These are phyloP conservation scores for Pyrocephalus nanus DNA, from an alignment of 2,797 vertebrate genomes.

Conservation along the genomic window DNA sequence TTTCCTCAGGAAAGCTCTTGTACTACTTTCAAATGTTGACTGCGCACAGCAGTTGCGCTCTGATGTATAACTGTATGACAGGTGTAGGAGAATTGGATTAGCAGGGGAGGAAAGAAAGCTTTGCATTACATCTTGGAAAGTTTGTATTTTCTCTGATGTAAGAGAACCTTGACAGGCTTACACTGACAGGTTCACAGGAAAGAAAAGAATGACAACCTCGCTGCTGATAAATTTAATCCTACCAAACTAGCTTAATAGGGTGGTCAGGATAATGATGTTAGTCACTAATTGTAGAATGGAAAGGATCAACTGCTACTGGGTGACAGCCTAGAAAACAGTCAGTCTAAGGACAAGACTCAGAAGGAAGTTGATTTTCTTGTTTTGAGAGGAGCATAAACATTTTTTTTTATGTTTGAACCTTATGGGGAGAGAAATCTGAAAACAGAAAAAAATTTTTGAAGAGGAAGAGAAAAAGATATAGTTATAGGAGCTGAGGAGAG, in stretches of 20 bases:
- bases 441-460: background rate
- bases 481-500: background rate
- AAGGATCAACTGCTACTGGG: background rate
- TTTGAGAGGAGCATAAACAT: fast-evolving
- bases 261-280: background rate
- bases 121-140: background rate
- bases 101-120: background rate
- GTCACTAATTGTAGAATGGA: background rate
- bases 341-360: background rate
- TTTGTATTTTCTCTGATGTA: background rate
- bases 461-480: background rate
- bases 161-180: background rate
- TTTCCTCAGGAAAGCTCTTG: background rate
- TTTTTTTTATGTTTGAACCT: background rate
- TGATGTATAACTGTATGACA: background rate
- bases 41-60: background rate
- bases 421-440: background rate
- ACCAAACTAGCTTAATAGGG: background rate
- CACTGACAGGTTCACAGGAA: background rate
- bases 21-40: background rate
- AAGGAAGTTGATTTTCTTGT: fast-evolving
- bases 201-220: background rate
- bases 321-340: background rate
- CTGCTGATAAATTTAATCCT: background rate
- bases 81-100: background rate